Evolutionary conservation across 2,113 vertebrate genomes (phyloP).

Genomic region (Xyrauchen texanus): DNA sequence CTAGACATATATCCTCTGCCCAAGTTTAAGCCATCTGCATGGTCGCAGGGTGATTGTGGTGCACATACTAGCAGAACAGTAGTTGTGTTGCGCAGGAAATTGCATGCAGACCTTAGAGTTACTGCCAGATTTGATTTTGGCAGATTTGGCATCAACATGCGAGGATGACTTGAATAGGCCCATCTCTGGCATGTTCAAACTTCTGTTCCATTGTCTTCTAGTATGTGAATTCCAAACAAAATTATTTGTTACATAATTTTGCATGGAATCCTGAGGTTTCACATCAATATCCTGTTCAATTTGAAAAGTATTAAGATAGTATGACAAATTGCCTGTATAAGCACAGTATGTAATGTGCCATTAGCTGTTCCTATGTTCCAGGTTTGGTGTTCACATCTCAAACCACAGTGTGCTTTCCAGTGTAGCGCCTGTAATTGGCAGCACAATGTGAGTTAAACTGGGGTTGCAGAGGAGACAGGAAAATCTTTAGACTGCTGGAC

Average conservation of each 20-base stretch:
- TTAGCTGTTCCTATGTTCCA: slow-evolving; percentile 18
- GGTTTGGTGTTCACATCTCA: slow-evolving; percentile 29
- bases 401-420: neutral
- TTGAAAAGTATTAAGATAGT: neutral
- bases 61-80: neutral
- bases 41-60: neutral
- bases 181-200: neutral
- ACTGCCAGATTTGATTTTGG: neutral
- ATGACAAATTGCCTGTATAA: neutral
- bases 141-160: neutral
- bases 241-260: neutral
- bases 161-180: neutral
- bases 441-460: neutral
- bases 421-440: neutral
- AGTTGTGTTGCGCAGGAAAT: too few relatives aligned
- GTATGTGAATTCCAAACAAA: neutral
- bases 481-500: too few relatives aligned
- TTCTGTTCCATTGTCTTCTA: neutral
- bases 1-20: slow-evolving; percentile 7
- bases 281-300: neutral
- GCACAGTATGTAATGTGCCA: neutral
- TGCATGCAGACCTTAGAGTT: too few relatives aligned
- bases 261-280: neutral
- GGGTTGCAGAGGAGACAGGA: neutral
- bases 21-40: slow-evolving; percentile 1